Evolutionary conservation across 2,797 vertebrate genomes (phyloP), one percentile per base, ranked within the genome.

Genomic region (Scleropages formosus): DNA sequence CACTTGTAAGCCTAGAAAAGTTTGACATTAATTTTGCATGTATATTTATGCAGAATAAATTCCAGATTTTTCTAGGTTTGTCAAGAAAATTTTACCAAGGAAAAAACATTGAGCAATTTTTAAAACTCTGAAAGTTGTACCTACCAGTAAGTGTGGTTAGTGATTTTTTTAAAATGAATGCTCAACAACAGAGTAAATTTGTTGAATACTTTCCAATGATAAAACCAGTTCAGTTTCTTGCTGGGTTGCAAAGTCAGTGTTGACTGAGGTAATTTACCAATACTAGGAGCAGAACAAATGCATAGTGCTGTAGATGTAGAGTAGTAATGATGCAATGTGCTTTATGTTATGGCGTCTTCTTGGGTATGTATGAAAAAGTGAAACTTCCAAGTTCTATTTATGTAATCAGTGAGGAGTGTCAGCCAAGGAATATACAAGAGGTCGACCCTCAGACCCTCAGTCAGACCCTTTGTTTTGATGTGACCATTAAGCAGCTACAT

Each of bases 21-120:
- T 74, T 73, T 39, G 59, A 53, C 11, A 47, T 60, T 24, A n/a
- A 27, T 27, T 49, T 11, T 15, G 31, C 44, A 61, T 9, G 51
- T n/a, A 73, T 76, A 13, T 80, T 59, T n/a, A 58, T 10, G 73
- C 70, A 63, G 56, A 80, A 82, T 67, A 82, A 65, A 80, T 77
- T 80, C 51, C 64, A 73, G 69, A 80, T 56, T 64, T 75, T 78
- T 63, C 24, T 75, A 70, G 13, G 18, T 44, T 31, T 20, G 6
- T 58, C n/a, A 46, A 12, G 15, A n/a, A 26, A n/a, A 20, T 9
- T 22, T 26, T 39, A 31, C 39, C 2, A 39, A 39, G 31, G n/a
- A 39, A 39, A 31, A 39, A 39, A 39, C 31, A 39, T 61, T 74
- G 59, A 73, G 26, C 26, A 68, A 56, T 65, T 78, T 56, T 74